Conservation (phyloP, 2,888 invertebrate species). For the Catocala fraxini region DNA sequence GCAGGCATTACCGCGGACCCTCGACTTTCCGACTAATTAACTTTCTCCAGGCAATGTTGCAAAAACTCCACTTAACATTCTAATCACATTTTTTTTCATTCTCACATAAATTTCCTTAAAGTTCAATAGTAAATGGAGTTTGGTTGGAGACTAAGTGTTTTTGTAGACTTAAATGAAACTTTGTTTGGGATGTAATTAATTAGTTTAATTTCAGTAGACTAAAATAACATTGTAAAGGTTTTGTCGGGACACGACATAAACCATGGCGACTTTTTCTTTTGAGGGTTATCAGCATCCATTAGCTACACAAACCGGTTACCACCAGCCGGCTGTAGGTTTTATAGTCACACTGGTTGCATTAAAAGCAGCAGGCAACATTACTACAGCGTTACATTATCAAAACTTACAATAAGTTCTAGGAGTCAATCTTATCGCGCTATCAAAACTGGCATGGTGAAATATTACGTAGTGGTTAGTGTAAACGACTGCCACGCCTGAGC, state of each 20-base stretch:
- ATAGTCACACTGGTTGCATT: too few relatives aligned
- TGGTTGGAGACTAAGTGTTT: constrained; percentile 14
- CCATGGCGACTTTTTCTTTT: too few relatives aligned
- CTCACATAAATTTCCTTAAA: constrained; percentile 47
- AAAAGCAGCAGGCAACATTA: too few relatives aligned
- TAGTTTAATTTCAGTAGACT: not conserved
- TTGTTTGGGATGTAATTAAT: not conserved
- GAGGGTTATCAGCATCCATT: too few relatives aligned
- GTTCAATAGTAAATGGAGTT: constrained; percentile 35
- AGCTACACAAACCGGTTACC: too few relatives aligned
- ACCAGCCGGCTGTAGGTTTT: too few relatives aligned
- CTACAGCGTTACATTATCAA: too few relatives aligned
- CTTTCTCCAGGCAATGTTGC: constrained; percentile 52
- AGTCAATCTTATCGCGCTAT: too few relatives aligned
- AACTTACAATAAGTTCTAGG: too few relatives aligned
- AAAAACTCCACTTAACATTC: constrained; percentile 55
- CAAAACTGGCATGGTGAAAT: too few relatives aligned
- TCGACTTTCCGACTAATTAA: constrained; percentile 60
- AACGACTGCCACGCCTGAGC: too few relatives aligned
- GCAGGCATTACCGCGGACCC: constrained; percentile 44
- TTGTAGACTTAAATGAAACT: constrained; percentile 18
- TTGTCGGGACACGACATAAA: not conserved
- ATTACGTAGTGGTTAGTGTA: too few relatives aligned
- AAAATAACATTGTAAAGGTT: not conserved
- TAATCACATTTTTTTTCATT: constrained; percentile 52